Conservation (phyloP, 92 coral and sea anemone genomes). For the Epizoanthus illoricatus region DNA sequence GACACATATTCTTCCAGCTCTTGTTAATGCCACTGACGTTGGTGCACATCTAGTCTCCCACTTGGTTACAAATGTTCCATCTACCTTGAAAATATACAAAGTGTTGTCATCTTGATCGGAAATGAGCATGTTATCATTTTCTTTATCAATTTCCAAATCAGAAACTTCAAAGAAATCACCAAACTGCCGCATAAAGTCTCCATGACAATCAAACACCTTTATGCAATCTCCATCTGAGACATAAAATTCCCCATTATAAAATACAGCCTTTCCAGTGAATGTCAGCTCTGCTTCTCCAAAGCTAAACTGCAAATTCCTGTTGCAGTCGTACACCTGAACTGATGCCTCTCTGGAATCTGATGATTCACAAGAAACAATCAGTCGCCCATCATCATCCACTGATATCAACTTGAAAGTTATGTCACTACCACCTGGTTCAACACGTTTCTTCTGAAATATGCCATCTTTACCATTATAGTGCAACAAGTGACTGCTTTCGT, state of each 20-base stretch:
- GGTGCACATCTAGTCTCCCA: slow-evolving; percentile 9
- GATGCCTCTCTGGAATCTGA: background rate
- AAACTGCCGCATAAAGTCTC: slow-evolving; percentile 8
- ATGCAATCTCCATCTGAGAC: slow-evolving; percentile 18
- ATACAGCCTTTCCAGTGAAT: slow-evolving; percentile 21
- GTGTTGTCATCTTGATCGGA: slow-evolving; percentile 15
- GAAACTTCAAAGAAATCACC: slow-evolving; percentile 25
- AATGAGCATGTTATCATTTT: slow-evolving; percentile 10
- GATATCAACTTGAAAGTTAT: slow-evolving; percentile 10
- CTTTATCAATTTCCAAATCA: background rate
- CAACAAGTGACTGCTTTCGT: slow-evolving; percentile 30
- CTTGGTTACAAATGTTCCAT: slow-evolving; percentile 19
- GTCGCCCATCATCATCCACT: slow-evolving; percentile 24
- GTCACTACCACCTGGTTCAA: slow-evolving; percentile 8
- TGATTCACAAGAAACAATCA: slow-evolving; percentile 19
- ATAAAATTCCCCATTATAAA: slow-evolving; percentile 11
- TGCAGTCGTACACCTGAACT: slow-evolving; percentile 19
- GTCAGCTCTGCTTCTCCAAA: slow-evolving; percentile 26
- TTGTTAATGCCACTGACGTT: slow-evolving; percentile 25
- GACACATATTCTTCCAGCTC: slow-evolving; percentile 29
- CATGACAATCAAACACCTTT: slow-evolving; percentile 25
- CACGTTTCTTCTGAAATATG: slow-evolving; percentile 3
- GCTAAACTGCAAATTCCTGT: slow-evolving; percentile 23
- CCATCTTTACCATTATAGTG: slow-evolving; percentile 34
- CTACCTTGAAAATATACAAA: background rate